A percentile compares a stretch with the other conserved stretches of the same genome.
Evolutionary conservation across 1,140 invertebrate species (phyloP).

Genomic region (Halotydeus destructor): DNA sequence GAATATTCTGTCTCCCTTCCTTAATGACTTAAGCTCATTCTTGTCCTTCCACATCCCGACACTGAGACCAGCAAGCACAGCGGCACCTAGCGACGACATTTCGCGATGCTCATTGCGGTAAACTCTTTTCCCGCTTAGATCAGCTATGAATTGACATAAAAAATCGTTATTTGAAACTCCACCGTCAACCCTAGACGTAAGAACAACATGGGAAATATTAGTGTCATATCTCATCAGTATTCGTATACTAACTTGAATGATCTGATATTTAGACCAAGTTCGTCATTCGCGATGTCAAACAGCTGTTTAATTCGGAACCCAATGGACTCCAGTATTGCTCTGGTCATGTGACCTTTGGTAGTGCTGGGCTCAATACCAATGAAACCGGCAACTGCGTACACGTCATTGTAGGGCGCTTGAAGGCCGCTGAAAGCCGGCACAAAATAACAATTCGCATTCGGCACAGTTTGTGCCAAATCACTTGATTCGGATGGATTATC

Average conservation of each 20-base stretch:
- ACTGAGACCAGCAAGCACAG: conserved; percentile 55
- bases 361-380: conserved; percentile 62
- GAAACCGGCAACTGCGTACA: conserved; percentile 53
- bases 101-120: conserved; percentile 43
- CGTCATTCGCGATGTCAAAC: conserved; percentile 40
- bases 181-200: conserved; percentile 51
- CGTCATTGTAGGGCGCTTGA: conserved; percentile 72
- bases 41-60: conserved; percentile 31
- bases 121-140: conserved; percentile 47
- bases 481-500: conserved; percentile 41
- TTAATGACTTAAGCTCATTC: neutral
- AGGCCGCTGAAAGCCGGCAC: conserved; percentile 76
- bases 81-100: conserved; percentile 53
- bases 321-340: conserved; percentile 64
- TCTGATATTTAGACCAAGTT: conserved; percentile 36
- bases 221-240: neutral
- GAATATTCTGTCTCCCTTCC: neutral
- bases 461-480: conserved; percentile 43
- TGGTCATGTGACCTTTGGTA: conserved; percentile 48
- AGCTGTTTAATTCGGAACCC: conserved; percentile 59
- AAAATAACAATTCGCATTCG: conserved; percentile 61
- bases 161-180: conserved; percentile 81
- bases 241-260: conserved; percentile 33
- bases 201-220: neutral
- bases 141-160: conserved; percentile 59